Conservation (phyloP, 2,888 invertebrate species). For the Noctua janthe region DNA sequence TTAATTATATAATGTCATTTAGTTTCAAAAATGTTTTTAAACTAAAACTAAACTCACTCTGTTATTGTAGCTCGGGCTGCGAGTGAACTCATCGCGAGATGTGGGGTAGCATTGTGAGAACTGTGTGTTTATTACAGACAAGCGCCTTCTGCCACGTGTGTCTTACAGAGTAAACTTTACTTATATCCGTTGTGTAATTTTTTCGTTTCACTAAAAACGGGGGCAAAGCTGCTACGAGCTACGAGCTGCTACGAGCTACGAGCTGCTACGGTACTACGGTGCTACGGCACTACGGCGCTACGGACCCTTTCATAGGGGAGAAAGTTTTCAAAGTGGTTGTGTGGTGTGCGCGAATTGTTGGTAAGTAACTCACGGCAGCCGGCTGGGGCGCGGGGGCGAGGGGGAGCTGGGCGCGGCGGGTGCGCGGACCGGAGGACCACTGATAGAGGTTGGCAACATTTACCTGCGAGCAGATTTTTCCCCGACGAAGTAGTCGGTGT, state of each 20-base stretch:
- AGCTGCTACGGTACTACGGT: conserved; percentile 1
- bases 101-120: conserved; percentile 16
- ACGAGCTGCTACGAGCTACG: conserved; percentile 17
- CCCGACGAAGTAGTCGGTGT: conserved; percentile 7
- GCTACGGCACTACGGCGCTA: conserved; percentile 14
- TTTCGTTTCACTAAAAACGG: conserved; percentile 47
- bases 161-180: conserved; percentile 56
- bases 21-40: conserved; percentile 44
- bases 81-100: conserved; percentile 6
- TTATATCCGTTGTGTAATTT: conserved; percentile 37
- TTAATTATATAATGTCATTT: conserved; percentile 44
- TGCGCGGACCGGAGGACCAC: background rate
- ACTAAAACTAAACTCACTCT: conserved; percentile 7
- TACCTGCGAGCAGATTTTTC: conserved; percentile 37
- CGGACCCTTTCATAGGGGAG: conserved; percentile 41
- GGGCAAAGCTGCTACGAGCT: conserved; percentile 31
- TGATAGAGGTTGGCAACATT: conserved; percentile 17
- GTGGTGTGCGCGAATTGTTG: conserved; percentile 38
- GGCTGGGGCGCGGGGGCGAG: background rate
- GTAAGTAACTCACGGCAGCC: conserved; percentile 7
- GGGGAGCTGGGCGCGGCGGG: background rate
- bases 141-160: conserved; percentile 13
- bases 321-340: conserved; percentile 49
- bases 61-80: conserved; percentile 11
- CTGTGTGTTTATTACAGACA: conserved; percentile 16